Percentiles rank a stretch among this genome's conserved stretches.
These are phyloP conservation scores for Tachyglossus aculeatus DNA, from an alignment of 2,797 vertebrate species.

Conservation along the genomic window DNA sequence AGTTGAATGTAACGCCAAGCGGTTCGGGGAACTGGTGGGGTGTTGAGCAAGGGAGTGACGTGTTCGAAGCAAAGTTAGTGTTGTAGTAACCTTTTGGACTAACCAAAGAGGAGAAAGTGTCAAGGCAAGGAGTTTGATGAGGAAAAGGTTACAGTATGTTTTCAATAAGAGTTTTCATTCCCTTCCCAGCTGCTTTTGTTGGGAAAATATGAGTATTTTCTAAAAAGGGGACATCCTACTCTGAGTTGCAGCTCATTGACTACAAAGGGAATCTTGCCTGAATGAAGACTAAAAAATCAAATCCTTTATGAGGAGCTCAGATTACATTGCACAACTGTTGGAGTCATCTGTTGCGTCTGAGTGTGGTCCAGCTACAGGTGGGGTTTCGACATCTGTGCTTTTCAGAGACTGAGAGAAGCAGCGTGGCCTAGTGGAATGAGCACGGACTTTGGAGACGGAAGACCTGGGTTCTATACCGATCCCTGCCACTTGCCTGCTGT, in stretches of 20 bases:
- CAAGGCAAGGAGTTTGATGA: too few relatives aligned
- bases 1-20: too few relatives aligned
- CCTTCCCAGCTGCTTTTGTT: background rate
- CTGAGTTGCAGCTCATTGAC: background rate
- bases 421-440: too few relatives aligned
- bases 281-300: conserved; percentile 3
- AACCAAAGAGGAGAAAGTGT: too few relatives aligned
- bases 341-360: background rate
- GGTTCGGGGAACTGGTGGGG: too few relatives aligned
- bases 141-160: background rate
- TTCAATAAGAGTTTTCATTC: background rate
- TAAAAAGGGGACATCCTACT: conserved; percentile 8
- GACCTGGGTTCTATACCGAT: too few relatives aligned
- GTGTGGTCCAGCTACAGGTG: background rate
- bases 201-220: background rate
- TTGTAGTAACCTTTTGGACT: too few relatives aligned
- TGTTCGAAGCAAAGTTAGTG: too few relatives aligned
- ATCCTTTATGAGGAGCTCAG: background rate
- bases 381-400: background rate
- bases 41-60: too few relatives aligned
- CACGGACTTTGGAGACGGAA: too few relatives aligned
- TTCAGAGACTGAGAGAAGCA: too few relatives aligned
- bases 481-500: too few relatives aligned
- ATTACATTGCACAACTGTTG: background rate
- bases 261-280: conserved; percentile 15